Percentiles rank a stretch among this genome's conserved stretches.
phyloP scores from a whole-genome alignment of 37 sponge, comb jelly and placozoan genomes.

The Chondrilla cf. caribensis region DNA sequence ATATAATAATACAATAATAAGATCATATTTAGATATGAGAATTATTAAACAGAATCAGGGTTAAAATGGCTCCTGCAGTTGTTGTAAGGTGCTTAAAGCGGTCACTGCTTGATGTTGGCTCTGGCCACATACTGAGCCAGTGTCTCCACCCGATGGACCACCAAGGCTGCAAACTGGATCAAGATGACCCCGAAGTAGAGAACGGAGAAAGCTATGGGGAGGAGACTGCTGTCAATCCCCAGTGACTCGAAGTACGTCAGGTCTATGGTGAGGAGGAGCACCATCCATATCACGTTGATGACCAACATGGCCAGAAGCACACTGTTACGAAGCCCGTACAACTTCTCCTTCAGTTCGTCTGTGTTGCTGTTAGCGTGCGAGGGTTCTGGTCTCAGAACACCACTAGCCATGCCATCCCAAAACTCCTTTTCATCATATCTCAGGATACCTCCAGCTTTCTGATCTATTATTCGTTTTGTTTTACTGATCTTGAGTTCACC shows the following conservation, averaged over 20 bases:
- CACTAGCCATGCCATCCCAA: conserved; percentile 33
- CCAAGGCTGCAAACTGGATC: conserved; percentile 55
- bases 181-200: conserved; percentile 53
- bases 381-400: conserved; percentile 38
- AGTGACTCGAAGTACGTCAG: conserved; percentile 23
- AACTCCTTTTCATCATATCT: conserved; percentile 33
- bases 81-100: too few relatives aligned
- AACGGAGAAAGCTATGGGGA: conserved; percentile 31
- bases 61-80: too few relatives aligned
- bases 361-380: conserved; percentile 4
- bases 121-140: conserved; percentile 63
- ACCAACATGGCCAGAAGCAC: conserved; percentile 41
- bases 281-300: conserved; percentile 72
- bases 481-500: conserved; percentile 44
- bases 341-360: conserved; percentile 35
- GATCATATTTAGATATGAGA: too few relatives aligned
- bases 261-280: conserved; percentile 39
- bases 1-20: too few relatives aligned
- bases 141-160: conserved; percentile 55
- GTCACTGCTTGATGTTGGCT: conserved; percentile 17
- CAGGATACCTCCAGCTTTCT: neutral
- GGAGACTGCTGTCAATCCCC: conserved; percentile 19
- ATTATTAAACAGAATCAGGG: too few relatives aligned
- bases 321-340: conserved; percentile 50
- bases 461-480: conserved; percentile 31